Percentiles rank a stretch among this genome's conserved stretches.
phyloP scores from a whole-genome alignment of 92 coral and sea anemone genomes.

The Palythoa grandiflora region DNA sequence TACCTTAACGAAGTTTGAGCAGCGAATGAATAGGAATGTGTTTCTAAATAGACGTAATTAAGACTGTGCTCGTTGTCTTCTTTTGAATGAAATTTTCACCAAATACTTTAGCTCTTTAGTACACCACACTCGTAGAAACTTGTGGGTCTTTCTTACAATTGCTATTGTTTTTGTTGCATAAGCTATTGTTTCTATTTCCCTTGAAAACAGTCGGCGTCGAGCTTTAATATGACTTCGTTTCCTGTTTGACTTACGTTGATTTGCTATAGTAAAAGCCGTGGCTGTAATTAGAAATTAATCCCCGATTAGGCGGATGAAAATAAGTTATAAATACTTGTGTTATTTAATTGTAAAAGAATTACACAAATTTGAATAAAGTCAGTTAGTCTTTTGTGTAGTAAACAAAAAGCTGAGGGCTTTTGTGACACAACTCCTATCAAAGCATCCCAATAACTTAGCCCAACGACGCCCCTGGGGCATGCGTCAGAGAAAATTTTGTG shows the following conservation, averaged over 20 bases:
- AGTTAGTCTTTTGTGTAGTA: neutral
- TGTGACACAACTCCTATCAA: neutral
- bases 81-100: neutral
- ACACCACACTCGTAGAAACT: conserved; percentile 18
- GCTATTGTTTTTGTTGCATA: conserved; percentile 15
- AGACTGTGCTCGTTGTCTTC: neutral
- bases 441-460: neutral
- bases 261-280: neutral
- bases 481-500: neutral
- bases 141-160: neutral
- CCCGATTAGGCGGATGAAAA: neutral
- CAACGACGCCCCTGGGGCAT: neutral
- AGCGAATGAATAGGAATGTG: neutral
- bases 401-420: neutral
- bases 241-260: conserved; percentile 12
- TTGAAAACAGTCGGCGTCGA: conserved; percentile 16
- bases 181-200: neutral
- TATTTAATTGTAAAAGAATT: neutral
- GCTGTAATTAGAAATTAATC: neutral
- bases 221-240: neutral
- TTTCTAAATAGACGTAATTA: no score
- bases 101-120: neutral
- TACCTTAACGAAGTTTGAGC: neutral
- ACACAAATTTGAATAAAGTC: neutral
- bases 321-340: neutral